A percentile compares a stretch with the other conserved stretches of the same genome.
Evolutionary conservation across 2,888 invertebrate genomes (phyloP).

Genomic region (Hybos culiciformis): DNA sequence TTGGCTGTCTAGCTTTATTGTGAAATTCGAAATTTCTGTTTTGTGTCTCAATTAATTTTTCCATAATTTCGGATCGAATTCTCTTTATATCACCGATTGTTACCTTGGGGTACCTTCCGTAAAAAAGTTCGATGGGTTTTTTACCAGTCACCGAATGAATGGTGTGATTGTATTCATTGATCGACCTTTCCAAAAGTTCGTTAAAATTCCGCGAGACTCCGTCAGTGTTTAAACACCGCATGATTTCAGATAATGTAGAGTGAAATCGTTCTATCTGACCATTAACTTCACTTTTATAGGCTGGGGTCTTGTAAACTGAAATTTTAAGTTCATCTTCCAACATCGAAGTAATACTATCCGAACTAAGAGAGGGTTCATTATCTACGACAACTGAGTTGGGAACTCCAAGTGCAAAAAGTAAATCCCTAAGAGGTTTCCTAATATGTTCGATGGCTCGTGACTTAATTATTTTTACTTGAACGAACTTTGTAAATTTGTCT

Average conservation of each 20-base stretch:
- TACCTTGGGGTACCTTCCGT: conserved; percentile 1
- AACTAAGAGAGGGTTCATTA: conserved; percentile 4
- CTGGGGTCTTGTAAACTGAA: conserved; percentile 5
- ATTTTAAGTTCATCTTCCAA: too few species aligned
- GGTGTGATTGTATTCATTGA: conserved; percentile 2
- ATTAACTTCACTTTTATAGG: conserved; percentile 7
- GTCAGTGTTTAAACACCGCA: background rate
- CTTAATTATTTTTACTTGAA: too few species aligned
- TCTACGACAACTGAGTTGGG: too few species aligned
- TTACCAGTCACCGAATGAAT: conserved; percentile 1
- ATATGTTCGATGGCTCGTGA: too few species aligned
- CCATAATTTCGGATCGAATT: background rate
- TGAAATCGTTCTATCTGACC: conserved; percentile 6
- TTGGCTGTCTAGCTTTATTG: background rate
- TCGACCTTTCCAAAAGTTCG: conserved; percentile 1
- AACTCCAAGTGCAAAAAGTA: too few species aligned
- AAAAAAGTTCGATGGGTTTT: conserved; percentile 4
- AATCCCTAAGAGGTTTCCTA: too few species aligned
- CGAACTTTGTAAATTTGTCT: conserved; percentile 10
- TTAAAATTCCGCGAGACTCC: background rate
- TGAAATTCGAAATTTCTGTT: background rate
- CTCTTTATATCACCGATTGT: background rate
- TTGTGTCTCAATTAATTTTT: conserved; percentile 1
- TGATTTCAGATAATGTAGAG: conserved; percentile 6
- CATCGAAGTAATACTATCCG: background rate